Conservation (phyloP, 2,888 invertebrate genomes). For the Oscheius onirici region DNA sequence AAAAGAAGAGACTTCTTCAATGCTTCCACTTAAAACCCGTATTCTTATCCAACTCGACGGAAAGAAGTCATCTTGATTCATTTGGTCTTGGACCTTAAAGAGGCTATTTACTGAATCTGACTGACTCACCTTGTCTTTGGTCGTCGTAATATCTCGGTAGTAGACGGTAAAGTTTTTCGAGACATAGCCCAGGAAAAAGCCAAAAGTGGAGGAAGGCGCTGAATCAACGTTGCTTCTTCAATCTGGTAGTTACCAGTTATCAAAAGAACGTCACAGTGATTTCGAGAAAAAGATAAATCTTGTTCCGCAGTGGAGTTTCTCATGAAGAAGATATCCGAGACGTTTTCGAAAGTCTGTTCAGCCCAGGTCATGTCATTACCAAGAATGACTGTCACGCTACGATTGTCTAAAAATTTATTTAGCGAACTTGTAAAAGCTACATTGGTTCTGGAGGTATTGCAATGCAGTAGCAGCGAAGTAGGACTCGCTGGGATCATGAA, state of each 20-base stretch:
- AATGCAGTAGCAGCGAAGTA: slow-evolving; percentile 27
- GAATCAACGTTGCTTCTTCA: neutral
- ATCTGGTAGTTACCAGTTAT: slow-evolving; percentile 23
- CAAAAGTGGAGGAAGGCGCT: slow-evolving; percentile 36
- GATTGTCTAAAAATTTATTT: too few relatives aligned
- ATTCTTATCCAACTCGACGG: slow-evolving; percentile 26
- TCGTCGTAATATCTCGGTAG: slow-evolving; percentile 34
- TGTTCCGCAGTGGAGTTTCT: neutral
- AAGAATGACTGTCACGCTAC: neutral
- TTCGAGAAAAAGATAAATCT: slow-evolving; percentile 27
- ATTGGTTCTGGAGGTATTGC: slow-evolving; percentile 25
- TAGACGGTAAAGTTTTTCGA: slow-evolving; percentile 30
- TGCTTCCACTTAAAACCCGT: neutral
- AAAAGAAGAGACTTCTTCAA: slow-evolving; percentile 7
- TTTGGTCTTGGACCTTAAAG: slow-evolving; percentile 26
- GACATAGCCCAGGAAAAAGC: slow-evolving; percentile 35
- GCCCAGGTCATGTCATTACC: slow-evolving; percentile 31
- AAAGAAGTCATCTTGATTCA: slow-evolving; percentile 32
- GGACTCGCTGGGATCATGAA: slow-evolving; percentile 33
- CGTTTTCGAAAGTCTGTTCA: neutral
- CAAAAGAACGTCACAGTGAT: slow-evolving; percentile 27
- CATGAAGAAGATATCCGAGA: neutral
- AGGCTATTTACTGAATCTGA: neutral
- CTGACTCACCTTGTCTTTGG: slow-evolving; percentile 18
- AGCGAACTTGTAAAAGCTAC: slow-evolving; percentile 12